phyloP scores from a whole-genome alignment of 1,140 invertebrate species.

The Choristoneura fumiferana region DNA sequence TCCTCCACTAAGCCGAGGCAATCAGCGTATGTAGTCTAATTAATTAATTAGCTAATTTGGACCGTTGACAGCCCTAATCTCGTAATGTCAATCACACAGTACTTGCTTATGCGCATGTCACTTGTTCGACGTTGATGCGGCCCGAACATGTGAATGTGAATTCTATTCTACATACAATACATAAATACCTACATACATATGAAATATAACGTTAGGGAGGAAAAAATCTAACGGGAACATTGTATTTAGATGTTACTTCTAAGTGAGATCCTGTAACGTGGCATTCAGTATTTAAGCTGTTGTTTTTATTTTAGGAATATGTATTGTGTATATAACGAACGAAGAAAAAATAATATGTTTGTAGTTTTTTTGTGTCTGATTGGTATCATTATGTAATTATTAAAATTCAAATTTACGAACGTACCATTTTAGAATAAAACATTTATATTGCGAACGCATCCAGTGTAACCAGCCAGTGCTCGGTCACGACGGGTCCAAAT shows the following conservation, averaged over 20 bases:
- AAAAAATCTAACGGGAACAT: too few relatives aligned
- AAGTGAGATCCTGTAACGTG: too few relatives aligned
- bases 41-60: background rate
- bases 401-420: conserved; percentile 1
- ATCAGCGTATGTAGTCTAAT: background rate
- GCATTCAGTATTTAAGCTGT: too few relatives aligned
- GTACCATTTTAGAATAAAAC: conserved; percentile 3
- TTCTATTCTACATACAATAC: background rate
- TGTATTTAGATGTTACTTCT: too few relatives aligned
- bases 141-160: background rate
- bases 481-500: conserved; percentile 18
- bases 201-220: too few relatives aligned
- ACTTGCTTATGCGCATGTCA: background rate
- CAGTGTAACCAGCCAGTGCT: background rate
- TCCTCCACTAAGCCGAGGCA: too few relatives aligned
- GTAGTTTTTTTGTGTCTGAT: too few relatives aligned
- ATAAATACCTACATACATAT: too few relatives aligned
- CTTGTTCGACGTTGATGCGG: background rate
- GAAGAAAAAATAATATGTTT: too few relatives aligned
- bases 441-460: conserved; percentile 9
- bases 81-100: background rate
- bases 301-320: too few relatives aligned
- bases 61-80: conserved; percentile 12
- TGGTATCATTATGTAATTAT: background rate
- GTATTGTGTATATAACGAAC: too few relatives aligned